These are phyloP conservation scores for Adela reaumurella DNA, from an alignment of 2,888 invertebrate species.

Conservation along the genomic window DNA sequence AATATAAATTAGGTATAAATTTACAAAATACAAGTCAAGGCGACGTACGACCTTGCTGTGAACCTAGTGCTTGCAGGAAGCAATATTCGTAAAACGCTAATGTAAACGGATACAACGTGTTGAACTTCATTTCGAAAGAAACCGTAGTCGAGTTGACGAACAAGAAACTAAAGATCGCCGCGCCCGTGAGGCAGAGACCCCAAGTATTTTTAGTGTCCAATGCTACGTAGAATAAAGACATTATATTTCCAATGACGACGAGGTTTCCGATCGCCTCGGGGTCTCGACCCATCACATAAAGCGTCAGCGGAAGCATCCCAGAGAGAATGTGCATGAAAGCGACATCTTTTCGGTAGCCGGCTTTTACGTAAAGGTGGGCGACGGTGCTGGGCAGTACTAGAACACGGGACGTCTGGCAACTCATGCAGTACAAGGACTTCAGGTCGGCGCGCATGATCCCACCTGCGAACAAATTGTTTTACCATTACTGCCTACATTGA, in stretches of 20 bases:
- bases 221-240: background rate
- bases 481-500: too few relatives aligned
- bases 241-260: background rate
- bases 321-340: slow-evolving; percentile 10
- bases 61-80: background rate
- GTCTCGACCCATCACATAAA: slow-evolving; percentile 6
- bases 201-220: background rate
- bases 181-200: background rate
- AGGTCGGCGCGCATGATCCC: background rate
- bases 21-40: too few relatives aligned
- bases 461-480: background rate
- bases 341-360: slow-evolving; percentile 9
- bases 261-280: background rate
- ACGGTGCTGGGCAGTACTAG: slow-evolving; percentile 12
- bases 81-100: background rate
- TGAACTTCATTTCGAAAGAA: background rate
- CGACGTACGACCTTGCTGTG: too few relatives aligned
- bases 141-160: background rate
- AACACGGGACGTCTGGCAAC: background rate
- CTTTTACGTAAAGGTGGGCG: slow-evolving; percentile 10
- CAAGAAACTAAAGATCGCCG: background rate
- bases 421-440: background rate
- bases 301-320: slow-evolving; percentile 9
- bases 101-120: background rate
- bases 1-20: too few relatives aligned